Conservation (phyloP, 1,140 invertebrate genomes). For the Hetaerina americana region DNA sequence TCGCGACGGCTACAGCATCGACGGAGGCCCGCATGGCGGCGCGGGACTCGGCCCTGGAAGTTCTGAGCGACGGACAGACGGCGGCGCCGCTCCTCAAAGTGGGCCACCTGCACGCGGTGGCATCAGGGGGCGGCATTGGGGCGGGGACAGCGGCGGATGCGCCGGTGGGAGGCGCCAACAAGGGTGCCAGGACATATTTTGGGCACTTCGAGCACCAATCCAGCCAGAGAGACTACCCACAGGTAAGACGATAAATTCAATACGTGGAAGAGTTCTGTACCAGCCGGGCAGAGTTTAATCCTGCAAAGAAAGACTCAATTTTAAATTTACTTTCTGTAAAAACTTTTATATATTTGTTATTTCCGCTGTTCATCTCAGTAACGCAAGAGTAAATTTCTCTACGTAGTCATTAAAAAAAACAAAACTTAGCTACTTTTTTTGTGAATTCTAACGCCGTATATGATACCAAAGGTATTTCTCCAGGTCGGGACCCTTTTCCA, state of each 20-base stretch:
- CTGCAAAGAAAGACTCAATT: too few species aligned
- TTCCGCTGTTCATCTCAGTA: too few species aligned
- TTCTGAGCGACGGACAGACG: constrained; percentile 75
- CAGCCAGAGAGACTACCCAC: constrained; percentile 57
- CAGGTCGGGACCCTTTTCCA: too few species aligned
- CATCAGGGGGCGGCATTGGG: constrained; percentile 31
- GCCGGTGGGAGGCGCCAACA: not conserved
- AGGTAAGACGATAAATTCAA: constrained; percentile 33
- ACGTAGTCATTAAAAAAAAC: too few species aligned
- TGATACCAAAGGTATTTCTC: too few species aligned
- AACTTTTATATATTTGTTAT: too few species aligned
- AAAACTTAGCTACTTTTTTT: too few species aligned
- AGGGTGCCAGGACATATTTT: constrained; percentile 58
- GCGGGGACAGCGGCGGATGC: not conserved
- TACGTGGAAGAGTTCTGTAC: too few species aligned
- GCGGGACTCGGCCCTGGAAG: constrained; percentile 48
- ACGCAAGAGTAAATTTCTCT: too few species aligned
- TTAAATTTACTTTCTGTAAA: too few species aligned
- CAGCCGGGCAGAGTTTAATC: too few species aligned
- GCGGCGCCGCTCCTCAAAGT: constrained; percentile 67
- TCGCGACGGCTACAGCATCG: not conserved
- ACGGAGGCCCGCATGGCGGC: constrained; percentile 28
- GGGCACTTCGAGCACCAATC: constrained; percentile 77
- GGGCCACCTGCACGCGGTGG: constrained; percentile 63
- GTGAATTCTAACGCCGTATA: too few species aligned